phyloP scores from a whole-genome alignment of 2,888 invertebrate genomes.

The Latrodectus hesperus region DNA sequence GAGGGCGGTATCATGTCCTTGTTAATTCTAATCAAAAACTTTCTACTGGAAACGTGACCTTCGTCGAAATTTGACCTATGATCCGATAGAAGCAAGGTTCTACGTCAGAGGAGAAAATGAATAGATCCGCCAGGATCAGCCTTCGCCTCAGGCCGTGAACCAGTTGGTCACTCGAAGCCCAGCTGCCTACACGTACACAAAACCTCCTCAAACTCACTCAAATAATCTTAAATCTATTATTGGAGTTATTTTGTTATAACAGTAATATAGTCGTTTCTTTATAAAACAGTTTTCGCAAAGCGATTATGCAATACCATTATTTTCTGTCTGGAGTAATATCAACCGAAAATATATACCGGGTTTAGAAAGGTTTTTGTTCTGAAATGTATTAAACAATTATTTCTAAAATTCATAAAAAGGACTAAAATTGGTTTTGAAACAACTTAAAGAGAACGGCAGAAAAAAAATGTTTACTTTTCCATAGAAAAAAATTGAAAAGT shows the following conservation, averaged over 20 bases:
- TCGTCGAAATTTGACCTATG: conserved; percentile 55
- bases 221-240: too few species aligned
- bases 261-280: background rate
- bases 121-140: conserved; percentile 49
- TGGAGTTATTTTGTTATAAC: background rate
- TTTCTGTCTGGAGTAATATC: too few species aligned
- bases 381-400: too few species aligned
- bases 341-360: too few species aligned
- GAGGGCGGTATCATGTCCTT: conserved; percentile 11
- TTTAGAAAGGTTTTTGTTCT: too few species aligned
- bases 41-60: conserved; percentile 55
- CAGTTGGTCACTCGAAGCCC: conserved; percentile 35
- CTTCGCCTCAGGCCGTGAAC: conserved; percentile 58
- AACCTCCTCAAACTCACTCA: background rate
- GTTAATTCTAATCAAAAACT: conserved; percentile 50
- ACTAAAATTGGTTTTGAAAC: too few species aligned
- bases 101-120: conserved; percentile 41
- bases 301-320: too few species aligned
- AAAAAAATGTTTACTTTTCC: too few species aligned
- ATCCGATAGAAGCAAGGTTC: conserved; percentile 47
- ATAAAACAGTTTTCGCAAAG: too few species aligned
- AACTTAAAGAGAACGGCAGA: too few species aligned
- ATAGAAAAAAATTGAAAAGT: too few species aligned
- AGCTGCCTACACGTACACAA: conserved; percentile 11
- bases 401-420: too few species aligned